These are phyloP conservation scores for Zophobas morio DNA, from an alignment of 1,140 invertebrate genomes.

Conservation along the genomic window DNA sequence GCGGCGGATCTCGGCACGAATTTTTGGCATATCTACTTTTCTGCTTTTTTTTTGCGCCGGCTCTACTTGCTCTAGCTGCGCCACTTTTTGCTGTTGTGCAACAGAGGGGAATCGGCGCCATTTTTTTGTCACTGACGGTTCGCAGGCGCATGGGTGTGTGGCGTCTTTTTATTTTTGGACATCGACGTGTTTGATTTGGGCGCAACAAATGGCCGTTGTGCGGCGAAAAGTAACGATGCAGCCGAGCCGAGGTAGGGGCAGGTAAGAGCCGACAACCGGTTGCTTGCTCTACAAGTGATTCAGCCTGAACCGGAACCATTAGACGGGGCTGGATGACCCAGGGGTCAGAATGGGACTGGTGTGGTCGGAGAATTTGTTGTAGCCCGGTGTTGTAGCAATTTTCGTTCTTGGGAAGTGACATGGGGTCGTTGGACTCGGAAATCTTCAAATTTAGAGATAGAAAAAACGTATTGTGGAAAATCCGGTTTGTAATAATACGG, in stretches of 20 bases:
- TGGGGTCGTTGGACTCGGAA: not conserved
- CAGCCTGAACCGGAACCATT: slow-evolving; percentile 59
- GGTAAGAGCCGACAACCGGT: slow-evolving; percentile 1
- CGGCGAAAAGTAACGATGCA: not conserved
- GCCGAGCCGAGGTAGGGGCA: not conserved
- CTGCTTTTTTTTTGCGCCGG: too few relatives aligned
- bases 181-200: too few relatives aligned
- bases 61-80: too few relatives aligned
- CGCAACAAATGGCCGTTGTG: slow-evolving; percentile 3
- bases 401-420: not conserved
- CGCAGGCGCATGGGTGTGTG: too few relatives aligned
- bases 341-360: slow-evolving; percentile 42
- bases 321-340: slow-evolving; percentile 53
- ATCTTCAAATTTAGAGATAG: too few relatives aligned
- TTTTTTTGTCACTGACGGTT: too few relatives aligned
- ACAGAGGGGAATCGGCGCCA: too few relatives aligned
- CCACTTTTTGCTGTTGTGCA: too few relatives aligned
- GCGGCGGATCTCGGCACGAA: not conserved
- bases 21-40: not conserved
- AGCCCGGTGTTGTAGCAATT: not conserved
- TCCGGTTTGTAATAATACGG: too few relatives aligned
- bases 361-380: slow-evolving; percentile 17
- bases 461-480: too few relatives aligned
- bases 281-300: slow-evolving; percentile 28
- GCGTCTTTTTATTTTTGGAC: too few relatives aligned